Evolutionary conservation across 2,113 vertebrate genomes (phyloP).

Genomic region (Trogon melanurus): DNA sequence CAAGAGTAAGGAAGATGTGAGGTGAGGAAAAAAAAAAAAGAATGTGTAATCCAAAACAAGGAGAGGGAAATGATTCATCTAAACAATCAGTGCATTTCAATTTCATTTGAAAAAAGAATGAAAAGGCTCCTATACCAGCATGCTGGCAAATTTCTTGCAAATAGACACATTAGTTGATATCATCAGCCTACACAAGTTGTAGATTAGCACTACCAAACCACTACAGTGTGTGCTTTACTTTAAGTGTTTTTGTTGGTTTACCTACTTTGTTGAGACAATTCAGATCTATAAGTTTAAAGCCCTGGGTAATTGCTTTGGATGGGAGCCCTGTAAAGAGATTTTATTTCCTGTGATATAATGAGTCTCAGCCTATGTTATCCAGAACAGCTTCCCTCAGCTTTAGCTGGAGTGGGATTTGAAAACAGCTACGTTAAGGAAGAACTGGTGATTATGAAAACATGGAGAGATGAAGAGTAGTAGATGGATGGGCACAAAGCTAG

Average conservation of each 20-base stretch:
- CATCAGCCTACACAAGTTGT: neutral
- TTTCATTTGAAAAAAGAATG: slow-evolving; percentile 45
- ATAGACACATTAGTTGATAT: neutral
- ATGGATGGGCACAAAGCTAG: neutral
- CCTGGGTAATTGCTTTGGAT: neutral
- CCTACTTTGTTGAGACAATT: slow-evolving; percentile 1
- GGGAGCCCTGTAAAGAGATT: neutral
- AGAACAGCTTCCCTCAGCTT: neutral
- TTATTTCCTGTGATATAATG: neutral
- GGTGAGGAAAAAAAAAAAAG: slow-evolving; percentile 4
- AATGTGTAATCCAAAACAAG: slow-evolving; percentile 40
- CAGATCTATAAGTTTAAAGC: neutral
- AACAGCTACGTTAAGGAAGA: neutral
- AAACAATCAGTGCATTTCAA: slow-evolving; percentile 51
- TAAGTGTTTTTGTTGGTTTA: neutral
- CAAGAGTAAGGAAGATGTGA: slow-evolving; percentile 9
- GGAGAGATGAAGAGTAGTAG: neutral
- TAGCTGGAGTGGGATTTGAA: neutral
- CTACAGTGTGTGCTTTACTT: neutral
- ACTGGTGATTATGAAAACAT: neutral
- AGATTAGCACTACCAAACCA: neutral
- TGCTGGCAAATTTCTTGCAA: slow-evolving; percentile 20
- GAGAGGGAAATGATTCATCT: slow-evolving; percentile 62
- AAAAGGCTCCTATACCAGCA: neutral
- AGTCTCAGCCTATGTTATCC: neutral